Evolutionary conservation across 2,888 invertebrate species (phyloP).

Genomic region (Drosophila fulvimacula): DNA sequence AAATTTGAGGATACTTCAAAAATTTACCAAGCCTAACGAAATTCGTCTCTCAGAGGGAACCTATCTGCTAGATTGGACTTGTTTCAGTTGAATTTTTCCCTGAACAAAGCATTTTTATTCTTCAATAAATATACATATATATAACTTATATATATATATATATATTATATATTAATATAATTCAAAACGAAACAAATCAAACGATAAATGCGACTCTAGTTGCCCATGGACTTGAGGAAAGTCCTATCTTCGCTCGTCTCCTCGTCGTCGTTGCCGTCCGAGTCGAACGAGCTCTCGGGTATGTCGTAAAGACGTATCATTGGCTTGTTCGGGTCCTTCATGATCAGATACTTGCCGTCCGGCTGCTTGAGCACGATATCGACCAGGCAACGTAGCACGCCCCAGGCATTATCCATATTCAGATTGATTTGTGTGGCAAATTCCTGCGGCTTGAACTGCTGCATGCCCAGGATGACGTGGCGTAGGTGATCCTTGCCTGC

Average conservation of each 20-base stretch:
- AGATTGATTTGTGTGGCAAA: conserved; percentile 99
- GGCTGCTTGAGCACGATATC: conserved; percentile 98
- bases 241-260: conserved; percentile 60
- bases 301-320: conserved; percentile 98
- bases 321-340: conserved; percentile 99
- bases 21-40: no score
- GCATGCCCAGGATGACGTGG: conserved; percentile 98
- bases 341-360: conserved; percentile 97
- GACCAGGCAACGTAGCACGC: conserved; percentile 97
- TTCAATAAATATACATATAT: not conserved
- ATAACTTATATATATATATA: no score
- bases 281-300: conserved; percentile 99
- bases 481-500: conserved; percentile 91
- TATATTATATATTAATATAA: no score
- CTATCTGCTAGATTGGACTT: no score
- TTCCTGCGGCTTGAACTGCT: conserved; percentile 99
- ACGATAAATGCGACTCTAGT: not conserved
- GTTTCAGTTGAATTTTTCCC: not conserved
- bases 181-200: not conserved
- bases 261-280: conserved; percentile 86
- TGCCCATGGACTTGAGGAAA: conserved; percentile 3
- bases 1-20: no score
- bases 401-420: conserved; percentile 99
- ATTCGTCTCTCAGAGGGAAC: no score
- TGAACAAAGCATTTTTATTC: not conserved